Base-by-base conservation (phyloP, 1,140 invertebrate species). In the Gonioctena quinquepunctata region DNA sequence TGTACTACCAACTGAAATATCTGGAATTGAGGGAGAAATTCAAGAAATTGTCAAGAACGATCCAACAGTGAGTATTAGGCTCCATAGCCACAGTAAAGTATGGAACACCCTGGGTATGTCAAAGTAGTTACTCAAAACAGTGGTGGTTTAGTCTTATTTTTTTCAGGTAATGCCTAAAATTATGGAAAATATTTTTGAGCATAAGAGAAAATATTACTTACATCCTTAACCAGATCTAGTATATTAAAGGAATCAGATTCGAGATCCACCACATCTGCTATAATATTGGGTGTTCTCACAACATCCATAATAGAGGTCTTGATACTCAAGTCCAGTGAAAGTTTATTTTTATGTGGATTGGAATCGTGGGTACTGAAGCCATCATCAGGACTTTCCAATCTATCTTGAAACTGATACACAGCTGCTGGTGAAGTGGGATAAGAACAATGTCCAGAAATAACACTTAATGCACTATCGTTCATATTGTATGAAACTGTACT, bases 201-300 rank as follows among this genome's bases (percentile, higher is more conserved):
- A n/a, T n/a, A n/a, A 28, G 5, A 42, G 16, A 8, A 42, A 42
- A 42, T 11, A 21, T 8, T 25, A 67, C 57, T 71, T 50, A 59
- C 73, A 54, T 75, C 66, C 23, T 70, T 67, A 27, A 75, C 70
- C 21, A 75, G 65, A 78, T 77, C 74, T 7, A 81, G 57, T 48
- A 81, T 75, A 67, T 81, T 77, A 57, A 81, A 81, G 6, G 63
- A 68, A 11, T 63, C 71, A 7, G 63, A 69, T 59, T 77, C 77
- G 16, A 75, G 26, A 52, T 70, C 73, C 13, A 79, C 74, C 11
- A 77, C 70, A 21, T 76, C 76, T 8, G 78, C 76, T 22, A 81
- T 77, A 19, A 81, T 72, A 64, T 76, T 78, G 0, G 79, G 79
- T 4, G 79, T 81, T 48, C 76, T 76, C 3, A 80, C 42, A 19